These are phyloP conservation scores for Lepeophtheirus salmonis DNA, from an alignment of 1,140 invertebrate species.

Conservation along the genomic window DNA sequence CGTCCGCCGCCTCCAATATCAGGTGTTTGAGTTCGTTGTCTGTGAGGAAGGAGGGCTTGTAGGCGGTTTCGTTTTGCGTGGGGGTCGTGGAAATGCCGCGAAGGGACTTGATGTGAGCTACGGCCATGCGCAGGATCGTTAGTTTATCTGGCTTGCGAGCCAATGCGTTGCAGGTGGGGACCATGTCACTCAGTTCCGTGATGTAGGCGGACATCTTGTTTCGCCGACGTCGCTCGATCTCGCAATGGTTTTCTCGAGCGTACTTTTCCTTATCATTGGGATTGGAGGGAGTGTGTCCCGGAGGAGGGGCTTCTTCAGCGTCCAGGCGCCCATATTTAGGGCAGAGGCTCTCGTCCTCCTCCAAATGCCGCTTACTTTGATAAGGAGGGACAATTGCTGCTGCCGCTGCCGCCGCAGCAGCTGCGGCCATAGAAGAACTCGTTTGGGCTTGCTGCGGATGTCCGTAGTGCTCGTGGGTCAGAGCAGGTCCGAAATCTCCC, in stretches of 20 bases:
- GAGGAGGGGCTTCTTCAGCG: too few relatives aligned
- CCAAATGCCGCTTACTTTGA: background rate
- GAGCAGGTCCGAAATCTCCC: background rate
- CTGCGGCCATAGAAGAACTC: too few relatives aligned
- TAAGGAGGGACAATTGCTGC: too few relatives aligned
- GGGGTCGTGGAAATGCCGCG: constrained; percentile 68
- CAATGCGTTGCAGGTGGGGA: constrained; percentile 89
- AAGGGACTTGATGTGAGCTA: constrained; percentile 94
- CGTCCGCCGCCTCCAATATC: constrained; percentile 95
- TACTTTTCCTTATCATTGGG: constrained; percentile 15
- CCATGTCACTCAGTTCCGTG: constrained; percentile 98
- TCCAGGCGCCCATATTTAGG: background rate
- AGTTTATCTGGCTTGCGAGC: constrained; percentile 97
- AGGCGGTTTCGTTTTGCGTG: constrained; percentile 34
- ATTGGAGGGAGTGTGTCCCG: background rate
- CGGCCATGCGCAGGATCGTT: constrained; percentile 96
- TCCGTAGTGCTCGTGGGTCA: too few relatives aligned
- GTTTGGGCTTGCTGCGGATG: too few relatives aligned
- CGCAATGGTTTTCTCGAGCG: constrained; percentile 87
- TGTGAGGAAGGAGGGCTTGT: constrained; percentile 95
- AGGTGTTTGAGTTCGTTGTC: constrained; percentile 98
- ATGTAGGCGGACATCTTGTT: constrained; percentile 99
- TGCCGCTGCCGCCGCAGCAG: too few relatives aligned
- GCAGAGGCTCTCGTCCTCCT: background rate
- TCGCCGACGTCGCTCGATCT: constrained; percentile 87